Percentiles rank a stretch among this genome's conserved stretches.
Evolutionary conservation across 2,113 vertebrate species (phyloP).

Genomic region (Petrocephalus microphthalmus): DNA sequence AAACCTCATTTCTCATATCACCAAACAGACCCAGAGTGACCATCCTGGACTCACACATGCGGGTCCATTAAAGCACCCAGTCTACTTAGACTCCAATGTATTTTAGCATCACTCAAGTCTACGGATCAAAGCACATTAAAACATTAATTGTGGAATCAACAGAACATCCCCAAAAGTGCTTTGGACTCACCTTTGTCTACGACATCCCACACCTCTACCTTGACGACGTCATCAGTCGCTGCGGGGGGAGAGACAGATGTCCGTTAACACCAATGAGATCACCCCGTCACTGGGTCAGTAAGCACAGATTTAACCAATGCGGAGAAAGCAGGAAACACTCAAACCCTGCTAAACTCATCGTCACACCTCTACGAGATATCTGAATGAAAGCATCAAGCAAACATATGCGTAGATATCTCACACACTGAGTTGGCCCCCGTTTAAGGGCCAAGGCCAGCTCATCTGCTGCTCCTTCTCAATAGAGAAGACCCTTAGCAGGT

Average conservation of each 20-base stretch:
- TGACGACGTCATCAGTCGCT: conserved; percentile 83
- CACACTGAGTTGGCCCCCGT: not conserved
- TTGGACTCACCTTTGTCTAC: conserved; percentile 75
- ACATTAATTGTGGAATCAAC: not conserved
- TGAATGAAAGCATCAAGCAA: not conserved
- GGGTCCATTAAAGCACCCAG: not conserved
- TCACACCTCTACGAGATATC: not conserved
- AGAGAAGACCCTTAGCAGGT: not conserved
- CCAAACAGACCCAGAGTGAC: not conserved
- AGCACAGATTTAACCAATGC: not conserved
- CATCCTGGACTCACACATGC: not conserved
- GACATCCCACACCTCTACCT: conserved; percentile 83
- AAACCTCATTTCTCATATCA: not conserved
- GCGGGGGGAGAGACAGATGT: conserved; percentile 24
- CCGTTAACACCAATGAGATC: not conserved
- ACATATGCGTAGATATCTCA: not conserved
- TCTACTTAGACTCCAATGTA: not conserved
- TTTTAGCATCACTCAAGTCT: not conserved
- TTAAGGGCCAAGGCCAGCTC: not conserved
- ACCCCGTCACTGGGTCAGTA: not conserved
- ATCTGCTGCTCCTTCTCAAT: not conserved
- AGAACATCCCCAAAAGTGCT: not conserved
- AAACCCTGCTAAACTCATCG: not conserved
- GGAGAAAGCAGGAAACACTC: not conserved
- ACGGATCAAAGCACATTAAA: not conserved